Evolutionary conservation across 2,113 vertebrate species (phyloP).

Genomic region (Drymodes brunneopygia): DNA sequence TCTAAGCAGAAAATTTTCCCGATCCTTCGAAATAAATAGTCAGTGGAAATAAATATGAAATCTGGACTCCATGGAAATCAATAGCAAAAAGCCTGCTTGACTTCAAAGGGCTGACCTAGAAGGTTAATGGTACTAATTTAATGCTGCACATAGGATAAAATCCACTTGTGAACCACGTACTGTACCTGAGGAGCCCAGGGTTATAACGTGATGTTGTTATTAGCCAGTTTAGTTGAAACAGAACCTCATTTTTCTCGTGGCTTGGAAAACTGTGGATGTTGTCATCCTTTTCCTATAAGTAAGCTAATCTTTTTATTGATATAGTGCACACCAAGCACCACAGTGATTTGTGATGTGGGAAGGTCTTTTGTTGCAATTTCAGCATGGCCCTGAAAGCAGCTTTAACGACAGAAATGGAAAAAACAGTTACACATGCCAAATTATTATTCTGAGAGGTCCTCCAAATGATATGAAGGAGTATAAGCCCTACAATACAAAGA

Average conservation of each 20-base stretch:
- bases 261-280: constrained; percentile 29
- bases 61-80: constrained; percentile 1
- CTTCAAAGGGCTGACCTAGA: constrained; percentile 31
- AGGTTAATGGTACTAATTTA: constrained; percentile 42
- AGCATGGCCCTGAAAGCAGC: not conserved
- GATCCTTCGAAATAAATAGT: constrained; percentile 9
- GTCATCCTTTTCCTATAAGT: constrained; percentile 52
- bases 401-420: constrained; percentile 45
- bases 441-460: constrained; percentile 9
- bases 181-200: not conserved
- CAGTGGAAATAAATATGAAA: constrained; percentile 39
- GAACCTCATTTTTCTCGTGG: constrained; percentile 40
- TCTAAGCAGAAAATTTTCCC: not conserved
- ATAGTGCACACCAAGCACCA: constrained; percentile 23
- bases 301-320: constrained; percentile 59
- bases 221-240: constrained; percentile 20
- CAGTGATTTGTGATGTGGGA: constrained; percentile 47
- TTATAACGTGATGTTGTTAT: not conserved
- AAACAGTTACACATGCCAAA: not conserved
- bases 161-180: not conserved
- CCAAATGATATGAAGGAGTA: not conserved
- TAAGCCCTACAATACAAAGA: not conserved
- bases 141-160: constrained; percentile 3
- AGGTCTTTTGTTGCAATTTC: constrained; percentile 27
- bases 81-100: constrained; percentile 23